Percentiles rank a stretch among this genome's conserved stretches.
phyloP scores from a whole-genome alignment of 2,888 invertebrate genomes.

The Ceramica pisi region DNA sequence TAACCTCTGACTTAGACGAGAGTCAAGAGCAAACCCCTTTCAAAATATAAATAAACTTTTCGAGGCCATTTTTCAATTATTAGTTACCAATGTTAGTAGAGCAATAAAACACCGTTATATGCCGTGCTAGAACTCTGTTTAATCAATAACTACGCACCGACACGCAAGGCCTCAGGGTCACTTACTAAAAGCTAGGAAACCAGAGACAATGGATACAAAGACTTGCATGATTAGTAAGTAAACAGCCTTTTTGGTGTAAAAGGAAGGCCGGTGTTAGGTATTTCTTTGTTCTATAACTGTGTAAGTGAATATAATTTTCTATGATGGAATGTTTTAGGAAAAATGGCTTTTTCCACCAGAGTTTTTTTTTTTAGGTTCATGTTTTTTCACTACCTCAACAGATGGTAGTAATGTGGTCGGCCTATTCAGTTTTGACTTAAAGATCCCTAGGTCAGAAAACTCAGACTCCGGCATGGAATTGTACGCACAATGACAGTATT shows the following conservation, averaged over 20 bases:
- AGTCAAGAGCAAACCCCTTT: no score
- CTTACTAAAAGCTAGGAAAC: slow-evolving; percentile 42
- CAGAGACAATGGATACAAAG: slow-evolving; percentile 45
- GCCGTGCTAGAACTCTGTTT: slow-evolving; percentile 35
- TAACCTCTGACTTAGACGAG: no score
- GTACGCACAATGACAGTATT: no score
- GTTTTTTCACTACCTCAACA: no score
- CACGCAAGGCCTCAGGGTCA: slow-evolving; percentile 63
- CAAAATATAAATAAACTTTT: no score
- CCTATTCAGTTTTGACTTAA: no score
- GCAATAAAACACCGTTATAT: slow-evolving; percentile 29
- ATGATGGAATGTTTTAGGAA: not conserved
- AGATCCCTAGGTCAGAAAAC: no score
- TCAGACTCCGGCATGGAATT: no score
- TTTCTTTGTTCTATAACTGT: slow-evolving; percentile 7
- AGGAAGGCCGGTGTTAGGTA: not conserved
- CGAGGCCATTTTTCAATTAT: not conserved
- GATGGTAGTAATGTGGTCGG: no score
- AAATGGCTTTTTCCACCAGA: not conserved
- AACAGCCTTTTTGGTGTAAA: not conserved
- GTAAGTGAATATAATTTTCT: not conserved
- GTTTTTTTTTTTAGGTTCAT: no score
- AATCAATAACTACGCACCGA: slow-evolving; percentile 39
- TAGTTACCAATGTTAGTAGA: not conserved
- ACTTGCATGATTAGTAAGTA: not conserved